phyloP scores from a whole-genome alignment of 2,888 invertebrate species.

The Lasioglossum calceatum region DNA sequence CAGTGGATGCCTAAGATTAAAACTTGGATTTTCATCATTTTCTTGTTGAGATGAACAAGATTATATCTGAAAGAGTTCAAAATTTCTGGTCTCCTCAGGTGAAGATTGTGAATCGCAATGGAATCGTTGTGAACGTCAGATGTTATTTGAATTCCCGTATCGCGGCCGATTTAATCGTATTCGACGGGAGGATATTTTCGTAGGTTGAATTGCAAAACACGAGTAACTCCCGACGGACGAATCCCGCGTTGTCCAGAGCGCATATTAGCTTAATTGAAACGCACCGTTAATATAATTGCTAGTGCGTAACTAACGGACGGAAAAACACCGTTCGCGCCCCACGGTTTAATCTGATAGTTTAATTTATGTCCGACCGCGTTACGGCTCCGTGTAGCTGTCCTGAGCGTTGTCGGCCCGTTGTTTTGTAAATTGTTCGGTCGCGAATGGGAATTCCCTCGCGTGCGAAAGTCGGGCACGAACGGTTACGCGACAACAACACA shows the following conservation, averaged over 20 bases:
- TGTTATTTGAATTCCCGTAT: conserved; percentile 21
- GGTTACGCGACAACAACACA: background rate
- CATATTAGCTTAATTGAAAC: conserved; percentile 73
- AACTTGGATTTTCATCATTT: too few relatives aligned
- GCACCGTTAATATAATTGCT: conserved; percentile 69
- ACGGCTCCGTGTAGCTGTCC: conserved; percentile 26
- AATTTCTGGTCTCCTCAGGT: too few relatives aligned
- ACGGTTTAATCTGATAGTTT: conserved; percentile 59
- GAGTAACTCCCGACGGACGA: conserved; percentile 27
- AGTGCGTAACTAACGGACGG: conserved; percentile 63
- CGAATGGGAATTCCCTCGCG: conserved; percentile 20
- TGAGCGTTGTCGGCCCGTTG: conserved; percentile 22
- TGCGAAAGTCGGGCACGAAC: conserved; percentile 10
- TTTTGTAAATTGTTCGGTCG: conserved; percentile 49
- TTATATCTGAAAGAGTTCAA: too few relatives aligned
- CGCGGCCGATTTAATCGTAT: conserved; percentile 29
- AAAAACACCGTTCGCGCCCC: conserved; percentile 54
- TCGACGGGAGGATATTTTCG: conserved; percentile 41
- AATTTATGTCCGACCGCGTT: conserved; percentile 55
- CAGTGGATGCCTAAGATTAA: too few relatives aligned
- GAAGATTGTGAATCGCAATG: too few relatives aligned
- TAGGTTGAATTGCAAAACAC: conserved; percentile 36
- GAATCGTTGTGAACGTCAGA: background rate
- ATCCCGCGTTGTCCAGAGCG: conserved; percentile 40
- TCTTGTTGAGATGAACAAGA: too few relatives aligned